Percentiles rank a stretch among this genome's conserved stretches.
Conservation (phyloP, 2,888 invertebrate species). For the Neoaliturus tenellus region DNA sequence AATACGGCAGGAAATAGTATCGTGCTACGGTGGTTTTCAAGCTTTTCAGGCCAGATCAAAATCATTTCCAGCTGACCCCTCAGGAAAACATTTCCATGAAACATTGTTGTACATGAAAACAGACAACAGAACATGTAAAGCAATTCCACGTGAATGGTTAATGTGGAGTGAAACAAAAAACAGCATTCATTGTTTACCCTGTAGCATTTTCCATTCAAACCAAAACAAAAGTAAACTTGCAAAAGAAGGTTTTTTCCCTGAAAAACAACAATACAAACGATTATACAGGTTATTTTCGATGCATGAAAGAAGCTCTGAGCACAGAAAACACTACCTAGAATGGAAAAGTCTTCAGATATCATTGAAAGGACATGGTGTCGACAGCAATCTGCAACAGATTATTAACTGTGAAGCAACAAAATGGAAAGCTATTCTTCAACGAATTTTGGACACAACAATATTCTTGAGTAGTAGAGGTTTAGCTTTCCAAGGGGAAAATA, state of each 20-base stretch:
- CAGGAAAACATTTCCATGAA: conserved; percentile 44
- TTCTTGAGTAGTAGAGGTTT: conserved; percentile 51
- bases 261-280: conserved; percentile 40
- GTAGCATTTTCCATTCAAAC: conserved; percentile 47
- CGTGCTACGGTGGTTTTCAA: conserved; percentile 28
- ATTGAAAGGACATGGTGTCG: conserved; percentile 43
- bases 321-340: conserved; percentile 38
- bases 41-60: conserved; percentile 44
- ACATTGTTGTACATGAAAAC: conserved; percentile 47
- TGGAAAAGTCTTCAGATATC: conserved; percentile 43
- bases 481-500: conserved; percentile 38
- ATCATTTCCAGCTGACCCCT: conserved; percentile 21
- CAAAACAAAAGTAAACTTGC: conserved; percentile 40
- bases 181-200: conserved; percentile 42
- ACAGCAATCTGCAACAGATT: conserved; percentile 35
- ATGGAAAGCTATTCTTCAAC: conserved; percentile 50
- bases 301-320: conserved; percentile 30
- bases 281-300: conserved; percentile 30
- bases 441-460: conserved; percentile 45
- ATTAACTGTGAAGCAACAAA: conserved; percentile 50
- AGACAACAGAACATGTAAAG: conserved; percentile 42
- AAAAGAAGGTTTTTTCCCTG: conserved; percentile 22
- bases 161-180: conserved; percentile 47
- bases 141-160: conserved; percentile 42
- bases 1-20: conserved; percentile 41